phyloP scores from a whole-genome alignment of 2,888 invertebrate species.

The Amphipoea lucens region DNA sequence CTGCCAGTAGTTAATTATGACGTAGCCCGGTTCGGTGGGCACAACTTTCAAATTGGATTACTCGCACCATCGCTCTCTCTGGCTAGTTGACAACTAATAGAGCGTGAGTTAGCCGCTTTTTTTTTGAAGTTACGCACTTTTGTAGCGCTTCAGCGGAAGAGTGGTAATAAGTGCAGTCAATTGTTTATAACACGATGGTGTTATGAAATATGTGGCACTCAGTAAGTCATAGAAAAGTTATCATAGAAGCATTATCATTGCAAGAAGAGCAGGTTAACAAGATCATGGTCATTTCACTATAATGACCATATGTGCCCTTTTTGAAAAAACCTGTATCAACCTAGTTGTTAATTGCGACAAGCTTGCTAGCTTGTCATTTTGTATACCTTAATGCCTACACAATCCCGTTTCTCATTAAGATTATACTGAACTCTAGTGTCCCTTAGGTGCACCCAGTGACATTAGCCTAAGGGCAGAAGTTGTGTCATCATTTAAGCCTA shows the following conservation, averaged over 20 bases:
- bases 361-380: slow-evolving; percentile 4
- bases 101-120: slow-evolving; percentile 52
- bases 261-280: too few relatives aligned
- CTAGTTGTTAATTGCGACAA: not conserved
- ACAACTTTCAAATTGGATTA: slow-evolving; percentile 85
- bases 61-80: slow-evolving; percentile 75
- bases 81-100: slow-evolving; percentile 69
- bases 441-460: slow-evolving; percentile 37
- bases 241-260: not conserved
- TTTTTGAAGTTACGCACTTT: slow-evolving; percentile 54
- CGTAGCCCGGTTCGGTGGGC: slow-evolving; percentile 72
- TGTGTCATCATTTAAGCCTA: slow-evolving; percentile 50
- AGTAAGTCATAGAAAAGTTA: not conserved
- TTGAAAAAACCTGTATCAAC: not conserved
- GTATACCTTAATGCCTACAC: slow-evolving; percentile 5
- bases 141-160: slow-evolving; percentile 31
- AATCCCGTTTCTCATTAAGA: slow-evolving; percentile 38
- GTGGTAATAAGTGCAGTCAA: not conserved
- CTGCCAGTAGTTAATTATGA: slow-evolving; percentile 83
- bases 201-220: not conserved
- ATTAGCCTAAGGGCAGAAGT: slow-evolving; percentile 55
- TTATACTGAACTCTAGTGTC: slow-evolving; percentile 30
- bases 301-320: not conserved
- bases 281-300: not conserved
- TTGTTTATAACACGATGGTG: not conserved